Evolutionary conservation across 2,888 invertebrate species (phyloP), one percentile per base, ranked within the genome.

Genomic region (Phengaris alcon): DNA sequence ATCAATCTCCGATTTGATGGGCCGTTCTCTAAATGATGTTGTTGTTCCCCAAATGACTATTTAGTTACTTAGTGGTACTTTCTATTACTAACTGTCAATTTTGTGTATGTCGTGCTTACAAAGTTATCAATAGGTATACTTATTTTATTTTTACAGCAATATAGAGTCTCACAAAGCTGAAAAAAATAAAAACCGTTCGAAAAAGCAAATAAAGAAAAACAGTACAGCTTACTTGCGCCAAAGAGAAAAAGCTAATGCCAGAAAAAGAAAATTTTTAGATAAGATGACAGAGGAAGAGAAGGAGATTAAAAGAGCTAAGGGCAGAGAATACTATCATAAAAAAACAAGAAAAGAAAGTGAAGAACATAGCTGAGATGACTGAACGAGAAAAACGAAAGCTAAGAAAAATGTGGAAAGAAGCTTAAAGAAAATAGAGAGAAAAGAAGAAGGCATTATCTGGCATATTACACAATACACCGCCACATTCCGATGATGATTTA

Each of bases 201-300:
- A 79, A 78, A 76, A 48, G 70, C 44, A 22, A 22, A 22, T 75
- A 77, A 68, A 77, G 78, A 76, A 77, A 76, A 51, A 78, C 72
- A 78, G 76, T 77, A 54, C 75, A 8, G 76, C 81, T 74, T 82
- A 83, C 75, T 76, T 80, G 54, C 77, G 75, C 57, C 79, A 80
- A 68, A 80, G 80, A 72, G 78, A 81, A 77, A 80, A 78, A 64
- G 80, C 81, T 0, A 81, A 81, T 75, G 81, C 79, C 48, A 80
- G 80, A 68, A 84, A 83, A 79, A 78, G 77, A 64, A 81, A 68
- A 13, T 83, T 80, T 76, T 79, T 83, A 59, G 78, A 80, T 73
- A 82, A 80, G 6, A 77, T 81, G 78, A 82, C 82, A n/a, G n/a
- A n/a, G n/a, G n/a, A n/a, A n/a, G 77, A 83, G 55, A 81, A 15